Evolutionary conservation across 1,140 invertebrate species (phyloP).

Genomic region (Chelonus insularis): DNA sequence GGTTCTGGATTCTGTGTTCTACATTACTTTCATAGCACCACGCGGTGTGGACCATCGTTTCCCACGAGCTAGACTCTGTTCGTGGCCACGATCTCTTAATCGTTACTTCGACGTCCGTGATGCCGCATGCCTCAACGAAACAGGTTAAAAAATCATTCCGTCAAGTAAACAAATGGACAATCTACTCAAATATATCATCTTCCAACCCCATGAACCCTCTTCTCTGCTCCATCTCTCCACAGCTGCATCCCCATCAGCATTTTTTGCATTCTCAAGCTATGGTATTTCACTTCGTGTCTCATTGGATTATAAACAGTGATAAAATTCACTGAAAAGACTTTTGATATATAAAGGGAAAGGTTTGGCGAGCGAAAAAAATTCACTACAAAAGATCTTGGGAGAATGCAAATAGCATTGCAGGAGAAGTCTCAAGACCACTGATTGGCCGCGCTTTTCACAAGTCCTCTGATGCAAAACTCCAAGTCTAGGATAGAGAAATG

Average conservation of each 20-base stretch:
- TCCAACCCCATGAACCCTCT: too few relatives aligned
- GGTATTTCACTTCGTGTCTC: too few relatives aligned
- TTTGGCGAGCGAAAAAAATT: background rate
- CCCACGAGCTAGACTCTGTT: conserved; percentile 39
- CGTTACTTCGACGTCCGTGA: conserved; percentile 38
- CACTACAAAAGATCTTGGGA: background rate
- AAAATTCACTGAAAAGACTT: background rate
- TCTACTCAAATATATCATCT: too few relatives aligned
- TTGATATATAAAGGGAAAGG: background rate
- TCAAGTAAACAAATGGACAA: too few relatives aligned
- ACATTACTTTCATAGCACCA: conserved; percentile 1
- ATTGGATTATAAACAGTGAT: too few relatives aligned
- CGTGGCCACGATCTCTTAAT: conserved; percentile 50
- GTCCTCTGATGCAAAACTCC: conserved; percentile 9
- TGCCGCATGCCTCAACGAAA: conserved; percentile 10
- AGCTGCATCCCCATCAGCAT: too few relatives aligned
- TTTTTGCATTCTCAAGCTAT: too few relatives aligned
- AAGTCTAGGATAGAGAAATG: conserved; percentile 6
- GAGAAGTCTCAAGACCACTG: background rate
- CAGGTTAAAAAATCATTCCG: conserved; percentile 14
- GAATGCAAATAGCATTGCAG: background rate
- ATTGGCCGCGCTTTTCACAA: conserved; percentile 14
- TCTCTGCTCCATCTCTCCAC: too few relatives aligned
- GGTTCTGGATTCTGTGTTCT: background rate
- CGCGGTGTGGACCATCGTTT: conserved; percentile 39